Percentiles rank a stretch among this genome's conserved stretches.
These are phyloP conservation scores for Nymphalis c-album DNA, from an alignment of 2,888 invertebrate species.

Conservation along the genomic window DNA sequence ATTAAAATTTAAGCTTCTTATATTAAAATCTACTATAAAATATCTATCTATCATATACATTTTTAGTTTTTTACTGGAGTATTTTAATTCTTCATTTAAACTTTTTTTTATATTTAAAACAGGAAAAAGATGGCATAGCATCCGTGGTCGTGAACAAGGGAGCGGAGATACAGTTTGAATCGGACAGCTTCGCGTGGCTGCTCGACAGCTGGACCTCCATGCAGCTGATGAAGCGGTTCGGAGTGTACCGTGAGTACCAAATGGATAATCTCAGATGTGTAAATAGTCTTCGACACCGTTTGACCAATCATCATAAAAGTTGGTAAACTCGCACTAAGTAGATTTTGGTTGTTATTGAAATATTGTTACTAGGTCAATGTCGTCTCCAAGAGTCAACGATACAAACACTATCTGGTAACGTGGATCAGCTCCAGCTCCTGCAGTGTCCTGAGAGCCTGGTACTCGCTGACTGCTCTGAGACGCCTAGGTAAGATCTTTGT, in stretches of 20 bases:
- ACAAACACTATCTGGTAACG: slow-evolving; percentile 48
- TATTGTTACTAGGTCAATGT: slow-evolving; percentile 52
- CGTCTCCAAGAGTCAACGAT: slow-evolving; percentile 48
- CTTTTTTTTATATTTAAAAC: not conserved
- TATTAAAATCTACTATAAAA: too few species aligned
- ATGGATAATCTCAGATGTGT: not conserved
- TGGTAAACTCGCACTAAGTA: too few species aligned
- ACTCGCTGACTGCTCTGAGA: slow-evolving; percentile 53
- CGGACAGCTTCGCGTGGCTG: slow-evolving; percentile 64
- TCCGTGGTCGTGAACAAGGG: slow-evolving; percentile 55
- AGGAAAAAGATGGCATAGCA: slow-evolving; percentile 63
- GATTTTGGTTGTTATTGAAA: not conserved
- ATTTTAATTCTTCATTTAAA: not conserved
- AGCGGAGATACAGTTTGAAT: slow-evolving; percentile 56
- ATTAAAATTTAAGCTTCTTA: too few species aligned
- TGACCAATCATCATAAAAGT: too few species aligned
- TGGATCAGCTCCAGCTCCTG: slow-evolving; percentile 38
- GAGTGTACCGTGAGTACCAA: slow-evolving; percentile 61
- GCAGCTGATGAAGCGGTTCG: slow-evolving; percentile 65
- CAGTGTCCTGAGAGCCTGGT: slow-evolving; percentile 46
- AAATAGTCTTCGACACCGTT: not conserved
- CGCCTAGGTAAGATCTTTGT: slow-evolving; percentile 43
- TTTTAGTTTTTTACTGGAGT: too few species aligned
- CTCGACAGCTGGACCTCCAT: slow-evolving; percentile 66
- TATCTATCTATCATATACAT: too few species aligned